Evolutionary conservation across 2,888 invertebrate genomes (phyloP).

Genomic region (Xestia sexstrigata): DNA sequence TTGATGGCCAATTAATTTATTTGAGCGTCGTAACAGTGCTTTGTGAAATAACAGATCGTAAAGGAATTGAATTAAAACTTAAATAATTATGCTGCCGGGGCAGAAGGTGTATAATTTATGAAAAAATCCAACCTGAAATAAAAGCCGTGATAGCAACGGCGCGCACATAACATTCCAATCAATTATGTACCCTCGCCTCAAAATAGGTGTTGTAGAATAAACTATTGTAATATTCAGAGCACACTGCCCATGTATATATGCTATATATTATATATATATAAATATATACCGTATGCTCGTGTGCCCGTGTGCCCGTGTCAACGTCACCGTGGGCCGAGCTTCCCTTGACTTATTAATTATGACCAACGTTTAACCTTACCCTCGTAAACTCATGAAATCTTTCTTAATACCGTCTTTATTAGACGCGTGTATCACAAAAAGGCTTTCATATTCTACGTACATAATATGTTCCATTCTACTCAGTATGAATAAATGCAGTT

Average conservation of each 20-base stretch:
- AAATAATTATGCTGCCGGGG: not conserved
- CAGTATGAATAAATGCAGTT: not conserved
- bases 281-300: slow-evolving; percentile 51
- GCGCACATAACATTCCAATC: slow-evolving; percentile 61
- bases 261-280: too few species aligned
- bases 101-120: not conserved
- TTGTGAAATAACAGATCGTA: slow-evolving; percentile 2
- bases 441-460: not conserved
- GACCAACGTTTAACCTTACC: slow-evolving; percentile 53
- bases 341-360: slow-evolving; percentile 65
- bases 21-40: slow-evolving; percentile 2
- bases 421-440: slow-evolving; percentile 35
- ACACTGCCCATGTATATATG: slow-evolving; percentile 59
- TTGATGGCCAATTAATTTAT: slow-evolving; percentile 22
- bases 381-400: slow-evolving; percentile 65
- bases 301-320: slow-evolving; percentile 56
- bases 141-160: slow-evolving; percentile 46
- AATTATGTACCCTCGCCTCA: slow-evolving; percentile 72
- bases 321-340: slow-evolving; percentile 50
- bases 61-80: slow-evolving; percentile 6
- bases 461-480: not conserved
- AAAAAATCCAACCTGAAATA: slow-evolving; percentile 27
- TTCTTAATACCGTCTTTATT: slow-evolving; percentile 50
- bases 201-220: slow-evolving; percentile 64
- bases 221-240: slow-evolving; percentile 70